Percentiles rank a stretch among this genome's conserved stretches.
phyloP scores from a whole-genome alignment of 35 echinoderm and acorn worm species.

The Strongylocentrotus purpuratus region DNA sequence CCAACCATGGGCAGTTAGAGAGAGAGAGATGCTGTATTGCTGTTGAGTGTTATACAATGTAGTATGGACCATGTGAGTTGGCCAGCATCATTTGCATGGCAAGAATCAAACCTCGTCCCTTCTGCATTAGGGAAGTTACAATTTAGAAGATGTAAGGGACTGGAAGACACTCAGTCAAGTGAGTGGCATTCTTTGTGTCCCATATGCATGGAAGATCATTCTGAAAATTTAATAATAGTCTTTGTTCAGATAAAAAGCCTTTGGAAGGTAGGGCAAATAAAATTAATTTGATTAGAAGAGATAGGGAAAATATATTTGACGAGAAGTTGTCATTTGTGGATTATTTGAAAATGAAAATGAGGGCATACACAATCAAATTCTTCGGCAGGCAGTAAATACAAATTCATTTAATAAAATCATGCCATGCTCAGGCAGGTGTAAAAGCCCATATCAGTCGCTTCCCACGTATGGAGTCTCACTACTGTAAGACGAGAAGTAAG shows the following conservation, averaged over 20 bases:
- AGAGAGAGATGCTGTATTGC: conserved; percentile 68
- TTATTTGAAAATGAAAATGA: too few relatives aligned
- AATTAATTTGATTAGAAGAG: too few relatives aligned
- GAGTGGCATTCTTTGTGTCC: conserved; percentile 28
- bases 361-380: too few relatives aligned
- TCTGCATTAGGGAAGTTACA: not conserved
- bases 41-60: conserved; percentile 72
- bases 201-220: too few relatives aligned
- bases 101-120: conserved; percentile 10
- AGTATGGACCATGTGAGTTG: conserved; percentile 35
- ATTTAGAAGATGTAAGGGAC: conserved; percentile 54
- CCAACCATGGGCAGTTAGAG: conserved; percentile 77
- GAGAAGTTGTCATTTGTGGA: too few relatives aligned
- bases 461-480: conserved; percentile 70
- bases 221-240: too few relatives aligned
- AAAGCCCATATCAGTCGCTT: conserved; percentile 63
- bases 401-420: too few relatives aligned
- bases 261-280: too few relatives aligned
- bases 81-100: conserved; percentile 50
- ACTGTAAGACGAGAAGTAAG: conserved; percentile 39
- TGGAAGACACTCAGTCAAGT: conserved; percentile 52
- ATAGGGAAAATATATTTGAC: too few relatives aligned
- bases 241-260: too few relatives aligned
- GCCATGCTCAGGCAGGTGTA: conserved; percentile 50
- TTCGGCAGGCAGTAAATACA: too few relatives aligned